These are phyloP conservation scores for Brienomyrus longianalis DNA, from an alignment of 2,113 vertebrate species.

Conservation along the genomic window DNA sequence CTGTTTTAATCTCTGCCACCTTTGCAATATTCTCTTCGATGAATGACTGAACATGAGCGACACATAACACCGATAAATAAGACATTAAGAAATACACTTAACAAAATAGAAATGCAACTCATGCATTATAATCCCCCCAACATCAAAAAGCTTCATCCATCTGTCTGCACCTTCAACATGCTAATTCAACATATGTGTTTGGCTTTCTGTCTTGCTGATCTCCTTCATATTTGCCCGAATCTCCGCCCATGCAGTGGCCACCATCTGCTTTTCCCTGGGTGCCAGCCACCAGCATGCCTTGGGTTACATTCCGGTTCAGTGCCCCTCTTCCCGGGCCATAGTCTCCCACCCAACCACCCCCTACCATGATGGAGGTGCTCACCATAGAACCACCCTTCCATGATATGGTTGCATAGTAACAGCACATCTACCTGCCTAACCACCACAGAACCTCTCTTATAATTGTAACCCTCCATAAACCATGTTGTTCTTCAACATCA, in stretches of 20 bases:
- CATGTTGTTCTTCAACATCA: background rate
- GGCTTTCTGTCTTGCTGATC: background rate
- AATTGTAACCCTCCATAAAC: conserved; percentile 1
- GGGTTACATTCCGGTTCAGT: conserved; percentile 9
- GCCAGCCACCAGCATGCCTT: conserved; percentile 3
- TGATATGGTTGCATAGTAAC: background rate
- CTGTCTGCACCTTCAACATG: conserved; percentile 11
- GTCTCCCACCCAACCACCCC: background rate
- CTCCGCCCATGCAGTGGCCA: conserved; percentile 16
- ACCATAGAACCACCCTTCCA: background rate
- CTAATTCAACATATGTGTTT: conserved; percentile 15
- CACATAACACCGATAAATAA: background rate
- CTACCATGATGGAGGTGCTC: background rate
- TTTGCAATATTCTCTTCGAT: background rate
- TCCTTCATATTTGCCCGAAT: background rate
- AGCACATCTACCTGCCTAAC: background rate
- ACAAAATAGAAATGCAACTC: background rate
- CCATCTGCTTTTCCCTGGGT: conserved; percentile 7
- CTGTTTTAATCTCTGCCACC: background rate
- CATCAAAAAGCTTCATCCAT: conserved; percentile 6
- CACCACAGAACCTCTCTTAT: background rate
- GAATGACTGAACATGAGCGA: background rate
- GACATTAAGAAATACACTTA: background rate
- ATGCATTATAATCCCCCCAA: background rate
- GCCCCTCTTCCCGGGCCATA: background rate